These are phyloP conservation scores for Leucophenga maculata DNA, from an alignment of 2,888 invertebrate genomes.

Conservation along the genomic window DNA sequence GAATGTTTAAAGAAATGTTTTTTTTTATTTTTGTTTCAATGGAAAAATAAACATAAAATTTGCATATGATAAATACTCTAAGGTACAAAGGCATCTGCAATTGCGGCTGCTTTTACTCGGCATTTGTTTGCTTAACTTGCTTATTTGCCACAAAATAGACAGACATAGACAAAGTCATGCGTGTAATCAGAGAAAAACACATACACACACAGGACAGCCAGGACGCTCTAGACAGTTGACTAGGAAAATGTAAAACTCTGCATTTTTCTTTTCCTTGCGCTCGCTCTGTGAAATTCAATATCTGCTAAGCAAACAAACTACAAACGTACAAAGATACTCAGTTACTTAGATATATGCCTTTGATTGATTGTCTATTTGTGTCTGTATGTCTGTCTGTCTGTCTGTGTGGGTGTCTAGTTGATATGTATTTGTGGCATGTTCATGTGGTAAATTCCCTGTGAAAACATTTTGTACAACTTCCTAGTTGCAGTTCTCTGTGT, in stretches of 20 bases:
- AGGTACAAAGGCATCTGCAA: background rate
- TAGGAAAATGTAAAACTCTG: background rate
- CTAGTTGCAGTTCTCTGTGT: background rate
- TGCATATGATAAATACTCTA: background rate
- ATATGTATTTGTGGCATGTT: conserved; percentile 7
- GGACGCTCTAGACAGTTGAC: background rate
- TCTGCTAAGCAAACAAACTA: background rate
- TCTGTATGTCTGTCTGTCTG: background rate
- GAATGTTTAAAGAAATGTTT: too few relatives aligned
- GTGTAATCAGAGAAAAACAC: conserved; percentile 7
- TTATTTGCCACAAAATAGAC: conserved; percentile 6
- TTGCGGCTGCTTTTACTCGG: background rate
- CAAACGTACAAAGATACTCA: background rate
- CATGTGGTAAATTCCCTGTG: background rate
- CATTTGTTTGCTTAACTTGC: conserved; percentile 1
- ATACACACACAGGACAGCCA: background rate
- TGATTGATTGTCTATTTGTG: conserved; percentile 52
- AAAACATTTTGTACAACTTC: background rate
- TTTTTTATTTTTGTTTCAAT: background rate
- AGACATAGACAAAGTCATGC: conserved; percentile 2
- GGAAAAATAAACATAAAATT: background rate
- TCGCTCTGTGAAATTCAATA: conserved; percentile 15
- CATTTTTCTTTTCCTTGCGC: background rate
- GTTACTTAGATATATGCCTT: conserved; percentile 22
- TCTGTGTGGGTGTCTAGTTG: background rate